Evolutionary conservation across 2,888 invertebrate genomes (phyloP).

Genomic region (Eumacrocentrus americanus): DNA sequence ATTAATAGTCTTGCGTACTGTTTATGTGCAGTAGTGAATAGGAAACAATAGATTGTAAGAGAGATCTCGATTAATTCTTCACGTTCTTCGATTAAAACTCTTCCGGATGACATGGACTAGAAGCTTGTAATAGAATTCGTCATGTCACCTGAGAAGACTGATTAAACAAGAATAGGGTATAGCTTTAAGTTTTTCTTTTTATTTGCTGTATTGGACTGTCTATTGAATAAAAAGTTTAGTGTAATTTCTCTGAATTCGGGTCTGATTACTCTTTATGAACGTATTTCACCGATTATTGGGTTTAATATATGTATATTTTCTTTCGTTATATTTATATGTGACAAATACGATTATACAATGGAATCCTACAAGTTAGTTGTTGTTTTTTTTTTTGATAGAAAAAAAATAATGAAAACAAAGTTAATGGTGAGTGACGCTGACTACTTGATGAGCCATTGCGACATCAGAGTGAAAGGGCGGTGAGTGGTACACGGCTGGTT

Average conservation of each 20-base stretch:
- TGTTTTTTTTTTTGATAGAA: no score
- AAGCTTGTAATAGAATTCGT: conserved; percentile 19
- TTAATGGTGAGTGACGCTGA: no score
- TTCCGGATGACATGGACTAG: conserved; percentile 44
- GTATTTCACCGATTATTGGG: background rate
- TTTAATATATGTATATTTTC: conserved; percentile 10
- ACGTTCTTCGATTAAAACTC: conserved; percentile 34
- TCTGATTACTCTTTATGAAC: conserved; percentile 9
- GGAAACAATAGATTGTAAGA: no score
- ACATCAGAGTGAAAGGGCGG: conserved; percentile 16
- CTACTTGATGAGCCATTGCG: conserved; percentile 18
- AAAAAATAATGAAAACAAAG: conserved; percentile 45
- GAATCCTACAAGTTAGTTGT: conserved; percentile 58
- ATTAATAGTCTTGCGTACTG: background rate
- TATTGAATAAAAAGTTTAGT: conserved; percentile 13
- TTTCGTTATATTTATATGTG: conserved; percentile 35
- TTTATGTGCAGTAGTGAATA: conserved; percentile 12
- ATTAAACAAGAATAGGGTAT: background rate
- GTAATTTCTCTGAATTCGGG: conserved; percentile 9
- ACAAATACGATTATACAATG: conserved; percentile 53
- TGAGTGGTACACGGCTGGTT: conserved; percentile 12
- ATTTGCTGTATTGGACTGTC: background rate
- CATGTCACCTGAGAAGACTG: conserved; percentile 37
- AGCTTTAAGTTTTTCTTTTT: background rate
- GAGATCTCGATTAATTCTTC: no score